Base-by-base conservation (phyloP, 2,888 invertebrate species). In the Branchinecta sandiegonensis region DNA sequence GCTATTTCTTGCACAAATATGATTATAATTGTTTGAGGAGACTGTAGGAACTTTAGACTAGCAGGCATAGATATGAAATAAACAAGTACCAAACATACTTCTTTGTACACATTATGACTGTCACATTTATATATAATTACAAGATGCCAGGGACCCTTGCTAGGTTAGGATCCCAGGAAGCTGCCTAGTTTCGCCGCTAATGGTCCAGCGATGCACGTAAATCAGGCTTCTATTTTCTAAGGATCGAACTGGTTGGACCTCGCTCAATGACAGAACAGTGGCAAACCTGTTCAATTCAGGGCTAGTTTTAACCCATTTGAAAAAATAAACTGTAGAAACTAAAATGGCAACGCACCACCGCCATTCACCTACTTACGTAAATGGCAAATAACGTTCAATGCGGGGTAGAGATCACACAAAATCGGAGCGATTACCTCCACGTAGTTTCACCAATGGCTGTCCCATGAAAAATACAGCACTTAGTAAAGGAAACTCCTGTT, bases 261-360 rank as follows among this genome's bases (percentile, higher is more conserved):
- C 48, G 47, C 48, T 68, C 14, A 46, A 3, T 3, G 23, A 23
- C 2, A 2, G 23, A 23, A 23, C 23, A 23, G 37, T 37, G 37
- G 5, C 37, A 37, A 37, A 37, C 37, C 37, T 5, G 37, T 37
- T 37, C 37, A 37, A 37, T 37, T 6, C 37, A 37, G 37, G 37
- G 37, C 37, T 37, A 37, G 37, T 37, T 37, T 37, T 37, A 37
- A 37, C 37, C 37, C 37, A 37, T 37, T 37, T 37, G 56, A 14
- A 56, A 56, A 56, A 14, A 56, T 14, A n/a, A 17, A 56, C 17
- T 56, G 56, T 56, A 56, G n/a, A 56, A 65, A 65, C 56, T 47
- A 69, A 65, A 65, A 37, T 68, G 69, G 69, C 69, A 69, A 69
- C 69, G 69, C 69, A 69, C 69, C 69, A 69, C 69, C 67, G 69